phyloP scores from a whole-genome alignment of 1,140 invertebrate species.

The Trypoxylus dichotomus region DNA sequence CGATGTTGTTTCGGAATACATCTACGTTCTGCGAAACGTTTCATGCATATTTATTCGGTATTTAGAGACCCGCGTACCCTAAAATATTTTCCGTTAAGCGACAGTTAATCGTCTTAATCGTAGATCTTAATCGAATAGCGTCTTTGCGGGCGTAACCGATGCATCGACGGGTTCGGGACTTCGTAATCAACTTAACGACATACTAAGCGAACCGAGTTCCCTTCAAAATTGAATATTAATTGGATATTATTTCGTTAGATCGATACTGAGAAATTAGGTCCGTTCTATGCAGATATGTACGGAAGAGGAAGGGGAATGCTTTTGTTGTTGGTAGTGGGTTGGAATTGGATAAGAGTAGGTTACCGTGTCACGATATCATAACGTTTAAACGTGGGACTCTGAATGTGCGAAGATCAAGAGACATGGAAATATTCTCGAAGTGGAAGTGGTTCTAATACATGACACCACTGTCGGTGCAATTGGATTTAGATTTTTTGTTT shows the following conservation, averaged over 20 bases:
- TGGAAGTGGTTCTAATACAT: no score
- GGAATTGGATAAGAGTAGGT: no score
- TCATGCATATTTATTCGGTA: background rate
- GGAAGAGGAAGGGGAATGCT: background rate
- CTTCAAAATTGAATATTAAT: conserved; percentile 26
- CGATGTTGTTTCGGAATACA: no score
- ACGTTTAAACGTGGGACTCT: no score
- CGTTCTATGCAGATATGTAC: background rate
- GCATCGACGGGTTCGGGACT: background rate
- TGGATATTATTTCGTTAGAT: conserved; percentile 9
- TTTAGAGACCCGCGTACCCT: background rate
- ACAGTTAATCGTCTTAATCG: conserved; percentile 9
- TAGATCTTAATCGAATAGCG: background rate
- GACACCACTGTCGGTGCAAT: no score
- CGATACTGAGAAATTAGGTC: background rate
- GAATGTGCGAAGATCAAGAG: no score
- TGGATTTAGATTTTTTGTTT: no score
- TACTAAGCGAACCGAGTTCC: conserved; percentile 4
- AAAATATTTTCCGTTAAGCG: background rate
- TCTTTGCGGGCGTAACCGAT: background rate
- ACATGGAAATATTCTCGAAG: no score
- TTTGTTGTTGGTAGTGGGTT: no score
- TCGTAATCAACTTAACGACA: conserved; percentile 22
- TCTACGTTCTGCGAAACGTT: background rate
- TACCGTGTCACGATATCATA: no score